Evolutionary conservation across 2,888 invertebrate species (phyloP).

Genomic region (Melanargia galathea): DNA sequence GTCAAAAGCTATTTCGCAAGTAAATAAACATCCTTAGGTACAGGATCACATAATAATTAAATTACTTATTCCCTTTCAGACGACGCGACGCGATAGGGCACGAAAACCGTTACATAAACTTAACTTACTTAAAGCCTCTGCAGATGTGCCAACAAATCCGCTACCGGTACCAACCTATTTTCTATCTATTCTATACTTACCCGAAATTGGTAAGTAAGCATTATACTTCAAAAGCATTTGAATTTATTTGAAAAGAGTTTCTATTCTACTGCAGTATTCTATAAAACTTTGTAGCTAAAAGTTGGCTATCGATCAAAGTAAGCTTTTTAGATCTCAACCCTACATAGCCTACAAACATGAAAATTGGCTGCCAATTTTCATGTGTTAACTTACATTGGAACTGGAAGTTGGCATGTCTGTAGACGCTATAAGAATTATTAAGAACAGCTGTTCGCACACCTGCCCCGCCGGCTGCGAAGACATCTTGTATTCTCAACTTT

Average conservation of each 20-base stretch:
- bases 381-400: no score
- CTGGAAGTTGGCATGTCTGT: conserved; percentile 6
- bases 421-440: conserved; percentile 29
- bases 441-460: conserved; percentile 55
- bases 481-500: conserved; percentile 27
- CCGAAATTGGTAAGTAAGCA: no score
- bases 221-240: no score
- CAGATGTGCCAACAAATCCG: not conserved
- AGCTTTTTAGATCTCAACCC: no score
- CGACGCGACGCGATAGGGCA: not conserved
- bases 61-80: conserved; percentile 12
- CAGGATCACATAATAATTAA: not conserved
- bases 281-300: no score
- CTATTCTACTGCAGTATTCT: no score
- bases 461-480: conserved; percentile 46
- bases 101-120: conserved; percentile 12
- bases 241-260: no score
- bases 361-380: no score
- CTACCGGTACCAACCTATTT: not conserved
- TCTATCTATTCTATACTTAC: not conserved
- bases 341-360: no score
- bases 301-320: no score
- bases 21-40: not conserved
- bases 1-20: not conserved
- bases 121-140: not conserved